Conservation (phyloP, 2,888 invertebrate genomes). For the Branchipolynoe longqiensis region DNA sequence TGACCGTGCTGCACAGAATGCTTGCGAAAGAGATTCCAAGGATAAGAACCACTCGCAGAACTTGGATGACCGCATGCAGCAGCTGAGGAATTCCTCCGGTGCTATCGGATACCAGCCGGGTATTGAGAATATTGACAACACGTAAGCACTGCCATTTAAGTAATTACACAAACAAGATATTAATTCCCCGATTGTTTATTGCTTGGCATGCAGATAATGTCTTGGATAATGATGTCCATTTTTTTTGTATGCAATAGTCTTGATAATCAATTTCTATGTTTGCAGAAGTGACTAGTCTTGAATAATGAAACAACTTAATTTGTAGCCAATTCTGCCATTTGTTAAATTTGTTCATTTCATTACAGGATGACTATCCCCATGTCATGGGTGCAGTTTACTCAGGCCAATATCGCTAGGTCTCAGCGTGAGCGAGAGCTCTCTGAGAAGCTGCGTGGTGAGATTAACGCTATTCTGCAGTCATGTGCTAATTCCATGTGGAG, state of each 20-base stretch:
- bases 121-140: slow-evolving; percentile 81
- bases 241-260: no score
- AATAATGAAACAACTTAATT: no score
- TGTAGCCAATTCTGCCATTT: no score
- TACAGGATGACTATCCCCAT: slow-evolving; percentile 87
- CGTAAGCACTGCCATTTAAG: slow-evolving; percentile 72
- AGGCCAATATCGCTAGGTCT: slow-evolving; percentile 81
- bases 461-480: slow-evolving; percentile 79
- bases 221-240: no score
- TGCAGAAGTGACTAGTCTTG: no score
- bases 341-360: slow-evolving; percentile 24
- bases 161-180: neutral
- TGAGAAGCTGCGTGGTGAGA: slow-evolving; percentile 80
- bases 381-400: slow-evolving; percentile 81
- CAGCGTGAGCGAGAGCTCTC: slow-evolving; percentile 80
- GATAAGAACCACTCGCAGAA: slow-evolving; percentile 91
- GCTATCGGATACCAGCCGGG: slow-evolving; percentile 81
- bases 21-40: slow-evolving; percentile 92
- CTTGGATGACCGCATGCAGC: slow-evolving; percentile 81
- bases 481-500: slow-evolving; percentile 82
- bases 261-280: no score
- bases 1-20: slow-evolving; percentile 85
- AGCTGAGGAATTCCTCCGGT: slow-evolving; percentile 77
- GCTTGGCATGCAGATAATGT: no score
- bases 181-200: no score